Evolutionary conservation across 2,113 vertebrate genomes (phyloP).

Genomic region (rat (Rattus norvegicus)): GRCr8 NC_086029.1:26053501-26054000

Average conservation of each 20-base stretch:
- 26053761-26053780: slow-evolving; percentile 14
- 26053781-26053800: neutral
- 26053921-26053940: too few species aligned
- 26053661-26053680: neutral
- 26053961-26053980: too few species aligned
- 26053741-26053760: neutral
- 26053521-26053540: too few species aligned
- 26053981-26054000: too few species aligned
- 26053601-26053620: neutral
- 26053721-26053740: neutral
- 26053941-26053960: too few species aligned
- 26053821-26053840: neutral
- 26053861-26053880: neutral
- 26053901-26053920: too few species aligned
- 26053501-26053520: too few species aligned
- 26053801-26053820: neutral
- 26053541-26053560: too few species aligned
- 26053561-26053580: too few species aligned
- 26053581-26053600: neutral
- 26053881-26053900: neutral
- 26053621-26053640: neutral
- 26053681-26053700: neutral
- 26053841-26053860: neutral
- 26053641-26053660: neutral
- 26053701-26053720: neutral